Evolutionary conservation across 2,797 vertebrate species (phyloP).

Genomic region (Parotocinclus haroldoi): DNA sequence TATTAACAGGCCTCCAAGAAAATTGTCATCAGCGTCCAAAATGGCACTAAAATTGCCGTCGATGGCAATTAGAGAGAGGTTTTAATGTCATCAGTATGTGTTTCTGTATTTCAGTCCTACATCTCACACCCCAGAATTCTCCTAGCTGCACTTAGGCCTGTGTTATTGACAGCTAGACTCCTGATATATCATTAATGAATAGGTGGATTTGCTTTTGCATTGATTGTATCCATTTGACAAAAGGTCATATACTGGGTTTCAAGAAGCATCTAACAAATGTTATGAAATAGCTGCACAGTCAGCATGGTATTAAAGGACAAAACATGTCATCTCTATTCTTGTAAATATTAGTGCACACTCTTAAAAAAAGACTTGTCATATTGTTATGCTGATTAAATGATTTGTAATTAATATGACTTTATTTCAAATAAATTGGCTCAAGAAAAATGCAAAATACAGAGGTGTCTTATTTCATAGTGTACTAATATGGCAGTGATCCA

Average conservation of each 20-base stretch:
- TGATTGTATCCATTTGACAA: constrained; percentile 11
- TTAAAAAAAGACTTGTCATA: background rate
- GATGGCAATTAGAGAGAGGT: background rate
- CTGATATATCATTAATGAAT: constrained; percentile 21
- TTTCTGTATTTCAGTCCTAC: background rate
- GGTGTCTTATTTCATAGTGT: too few relatives aligned
- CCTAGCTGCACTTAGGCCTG: constrained; percentile 4
- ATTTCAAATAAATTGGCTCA: too few relatives aligned
- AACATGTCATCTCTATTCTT: background rate
- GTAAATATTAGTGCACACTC: background rate
- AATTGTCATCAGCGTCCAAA: background rate
- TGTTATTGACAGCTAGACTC: constrained; percentile 8
- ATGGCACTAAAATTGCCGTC: background rate
- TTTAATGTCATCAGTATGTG: background rate
- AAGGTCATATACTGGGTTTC: constrained; percentile 13
- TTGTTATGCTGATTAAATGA: background rate
- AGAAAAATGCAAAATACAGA: too few relatives aligned
- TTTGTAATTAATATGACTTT: background rate
- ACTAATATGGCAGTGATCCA: too few relatives aligned
- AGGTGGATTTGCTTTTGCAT: constrained; percentile 14
- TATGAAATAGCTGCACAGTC: background rate
- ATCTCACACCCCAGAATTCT: constrained; percentile 4
- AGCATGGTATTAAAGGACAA: background rate
- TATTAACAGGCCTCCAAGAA: constrained; percentile 1
- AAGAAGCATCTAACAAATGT: background rate